Percentiles rank a stretch among this genome's conserved stretches.
These are phyloP conservation scores for Folsomia candida DNA, from an alignment of 2,888 invertebrate species.

Conservation along the genomic window DNA sequence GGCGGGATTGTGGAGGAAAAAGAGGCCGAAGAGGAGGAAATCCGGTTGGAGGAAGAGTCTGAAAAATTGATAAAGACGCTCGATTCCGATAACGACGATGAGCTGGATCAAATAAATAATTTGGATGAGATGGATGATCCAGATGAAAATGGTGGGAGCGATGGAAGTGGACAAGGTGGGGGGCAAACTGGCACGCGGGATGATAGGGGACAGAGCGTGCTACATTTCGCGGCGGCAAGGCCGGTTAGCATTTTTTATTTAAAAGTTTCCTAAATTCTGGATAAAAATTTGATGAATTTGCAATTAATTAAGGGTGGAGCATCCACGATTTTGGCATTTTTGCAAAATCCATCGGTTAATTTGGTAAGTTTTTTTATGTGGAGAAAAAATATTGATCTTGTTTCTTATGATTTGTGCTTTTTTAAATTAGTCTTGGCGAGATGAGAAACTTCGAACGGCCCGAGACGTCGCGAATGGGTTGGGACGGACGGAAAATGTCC, in stretches of 20 bases:
- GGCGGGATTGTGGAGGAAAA: slow-evolving; percentile 19
- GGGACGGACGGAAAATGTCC: slow-evolving; percentile 72
- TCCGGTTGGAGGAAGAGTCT: slow-evolving; percentile 8
- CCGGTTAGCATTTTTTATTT: slow-evolving; percentile 54
- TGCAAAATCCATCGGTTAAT: slow-evolving; percentile 76
- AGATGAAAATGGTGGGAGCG: slow-evolving; percentile 28
- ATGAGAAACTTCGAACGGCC: slow-evolving; percentile 82
- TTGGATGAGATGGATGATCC: slow-evolving; percentile 22
- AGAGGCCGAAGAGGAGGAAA: slow-evolving; percentile 51
- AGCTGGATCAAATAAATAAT: slow-evolving; percentile 3
- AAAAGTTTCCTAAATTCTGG: no score
- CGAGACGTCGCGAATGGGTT: slow-evolving; percentile 80
- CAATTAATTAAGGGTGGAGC: slow-evolving; percentile 71
- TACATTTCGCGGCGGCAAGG: slow-evolving; percentile 82
- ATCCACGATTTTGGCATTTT: slow-evolving; percentile 73
- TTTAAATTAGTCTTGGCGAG: no score
- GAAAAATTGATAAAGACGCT: slow-evolving; percentile 2
- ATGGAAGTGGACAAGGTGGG: slow-evolving; percentile 15
- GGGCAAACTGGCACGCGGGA: slow-evolving; percentile 61
- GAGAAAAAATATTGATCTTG: no score
- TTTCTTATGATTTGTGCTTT: no score
- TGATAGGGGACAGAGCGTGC: slow-evolving; percentile 83
- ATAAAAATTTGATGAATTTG: no score
- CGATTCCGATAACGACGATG: slow-evolving; percentile 14
- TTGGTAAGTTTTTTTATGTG: no score